A percentile compares a stretch with the other conserved stretches of the same genome.
These are phyloP conservation scores for Passer domesticus DNA, from an alignment of 2,113 vertebrate genomes.

Conservation along the genomic window DNA sequence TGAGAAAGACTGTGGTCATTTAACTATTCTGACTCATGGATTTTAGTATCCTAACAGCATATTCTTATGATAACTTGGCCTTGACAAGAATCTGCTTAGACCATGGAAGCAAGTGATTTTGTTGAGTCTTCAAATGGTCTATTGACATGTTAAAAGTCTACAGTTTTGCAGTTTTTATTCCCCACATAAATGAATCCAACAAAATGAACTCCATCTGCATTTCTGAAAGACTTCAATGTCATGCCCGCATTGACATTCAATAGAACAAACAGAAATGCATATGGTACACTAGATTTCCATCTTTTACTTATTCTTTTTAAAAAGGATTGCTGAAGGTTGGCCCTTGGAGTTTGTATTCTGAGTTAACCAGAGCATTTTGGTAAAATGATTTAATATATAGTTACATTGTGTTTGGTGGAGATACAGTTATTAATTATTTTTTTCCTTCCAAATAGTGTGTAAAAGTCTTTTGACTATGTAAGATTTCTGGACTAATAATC, in stretches of 20 bases:
- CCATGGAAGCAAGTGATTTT: neutral
- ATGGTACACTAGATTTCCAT: neutral
- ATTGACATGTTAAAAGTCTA: neutral
- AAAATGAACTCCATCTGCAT: neutral
- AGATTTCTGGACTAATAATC: neutral
- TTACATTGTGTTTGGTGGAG: neutral
- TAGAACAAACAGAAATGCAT: neutral
- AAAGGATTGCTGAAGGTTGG: neutral
- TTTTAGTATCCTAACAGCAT: neutral
- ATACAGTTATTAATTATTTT: neutral
- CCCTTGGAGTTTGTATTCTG: neutral
- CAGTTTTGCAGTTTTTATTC: neutral
- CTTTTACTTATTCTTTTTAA: neutral
- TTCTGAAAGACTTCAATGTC: neutral
- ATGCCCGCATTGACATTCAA: rapidly evolving
- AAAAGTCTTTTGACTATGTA: neutral
- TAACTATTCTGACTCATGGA: neutral
- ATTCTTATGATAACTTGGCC: neutral
- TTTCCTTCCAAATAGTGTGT: neutral
- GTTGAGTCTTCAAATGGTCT: neutral
- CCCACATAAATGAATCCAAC: neutral
- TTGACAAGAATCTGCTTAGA: neutral
- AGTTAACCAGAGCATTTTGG: neutral
- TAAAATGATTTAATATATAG: neutral
- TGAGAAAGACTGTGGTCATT: neutral